Base-by-base conservation (phyloP, 2,113 vertebrate genomes). In the Cromileptes altivelis region DNA sequence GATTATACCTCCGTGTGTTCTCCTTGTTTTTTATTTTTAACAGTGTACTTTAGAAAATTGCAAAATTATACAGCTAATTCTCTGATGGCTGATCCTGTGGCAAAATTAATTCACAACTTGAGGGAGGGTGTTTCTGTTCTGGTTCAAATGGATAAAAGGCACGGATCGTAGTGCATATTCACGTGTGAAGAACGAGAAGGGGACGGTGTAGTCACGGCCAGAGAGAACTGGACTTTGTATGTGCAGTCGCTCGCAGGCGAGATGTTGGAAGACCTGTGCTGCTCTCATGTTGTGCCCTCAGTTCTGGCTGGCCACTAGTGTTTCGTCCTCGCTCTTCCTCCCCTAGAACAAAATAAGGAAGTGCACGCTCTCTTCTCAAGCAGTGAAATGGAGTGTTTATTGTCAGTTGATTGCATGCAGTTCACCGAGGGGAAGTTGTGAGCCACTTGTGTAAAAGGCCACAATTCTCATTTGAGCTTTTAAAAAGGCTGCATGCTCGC, bases 281-380 rank as follows among this genome's bases (percentile, higher is more conserved):
- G 70, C 80, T 68, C 69, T 75, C 14, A 27, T 37, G 75, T 68
- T 56, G 70, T 63, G 80, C 80, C 85, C 82, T 63, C 70, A 25
- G 67, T 60, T 87, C 77, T 75, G 76, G 56, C 82, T 65, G 78
- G 78, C 80, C 55, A 23, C 40, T 37, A 23, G 75, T 74, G 82
- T 89, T 85, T 80, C 2, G 21, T 77, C 55, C 52, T 85, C 13
- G 70, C 81, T 86, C 89, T 92, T 92, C 88, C 89, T 85, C 62
- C 30, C 30, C 21, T 75, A 45, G 74, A 91, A 92, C 88, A 94
- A 94, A 94, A 91, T 84, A 81, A 92, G 90, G 91, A 93, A 93
- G 91, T 87, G 70, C 75, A 10, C 57, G 18, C 75, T 90, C 87
- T 91, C 78, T 60, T 89, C 81, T 88, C 81, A 81, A 73, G 70